A percentile compares a stretch with the other conserved stretches of the same genome.
These are phyloP conservation scores for Huso huso DNA, from an alignment of 2,797 vertebrate species.

Conservation along the genomic window DNA sequence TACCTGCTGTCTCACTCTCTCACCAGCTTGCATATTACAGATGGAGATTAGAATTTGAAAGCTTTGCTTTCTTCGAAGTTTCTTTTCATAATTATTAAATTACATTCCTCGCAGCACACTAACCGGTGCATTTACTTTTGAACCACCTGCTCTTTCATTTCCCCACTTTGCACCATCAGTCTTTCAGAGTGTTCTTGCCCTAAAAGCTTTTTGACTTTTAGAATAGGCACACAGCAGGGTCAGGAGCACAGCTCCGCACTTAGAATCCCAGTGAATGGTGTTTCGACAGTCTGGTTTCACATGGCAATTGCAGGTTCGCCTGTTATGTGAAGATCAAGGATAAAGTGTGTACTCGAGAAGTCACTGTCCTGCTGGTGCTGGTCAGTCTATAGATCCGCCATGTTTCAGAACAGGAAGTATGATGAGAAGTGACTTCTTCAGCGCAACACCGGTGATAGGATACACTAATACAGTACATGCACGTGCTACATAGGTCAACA, in stretches of 20 bases:
- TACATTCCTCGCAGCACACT: constrained; percentile 68
- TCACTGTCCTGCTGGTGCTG: constrained; percentile 12
- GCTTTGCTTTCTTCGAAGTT: constrained; percentile 41
- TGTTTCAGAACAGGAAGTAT: not conserved
- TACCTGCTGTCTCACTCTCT: too few species aligned
- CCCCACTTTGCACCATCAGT: constrained; percentile 68
- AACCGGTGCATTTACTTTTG: constrained; percentile 69
- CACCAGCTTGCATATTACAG: constrained; percentile 6
- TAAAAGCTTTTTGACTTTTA: constrained; percentile 78
- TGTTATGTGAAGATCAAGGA: constrained; percentile 39
- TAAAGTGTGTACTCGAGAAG: not conserved
- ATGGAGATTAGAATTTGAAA: constrained; percentile 7
- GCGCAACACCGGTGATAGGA: too few species aligned
- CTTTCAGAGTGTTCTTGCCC: constrained; percentile 65
- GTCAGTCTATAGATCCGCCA: not conserved
- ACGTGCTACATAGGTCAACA: too few species aligned
- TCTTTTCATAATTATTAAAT: constrained; percentile 78
- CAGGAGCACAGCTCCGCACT: constrained; percentile 43
- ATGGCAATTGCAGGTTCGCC: constrained; percentile 49
- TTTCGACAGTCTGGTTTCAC: constrained; percentile 34
- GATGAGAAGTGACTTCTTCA: too few species aligned
- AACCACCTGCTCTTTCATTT: constrained; percentile 69
- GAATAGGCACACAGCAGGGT: constrained; percentile 69
- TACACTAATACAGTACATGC: too few species aligned
- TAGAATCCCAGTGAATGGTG: constrained; percentile 46